phyloP scores from a whole-genome alignment of 2,888 invertebrate genomes.

The Flexamia atlantica region DNA sequence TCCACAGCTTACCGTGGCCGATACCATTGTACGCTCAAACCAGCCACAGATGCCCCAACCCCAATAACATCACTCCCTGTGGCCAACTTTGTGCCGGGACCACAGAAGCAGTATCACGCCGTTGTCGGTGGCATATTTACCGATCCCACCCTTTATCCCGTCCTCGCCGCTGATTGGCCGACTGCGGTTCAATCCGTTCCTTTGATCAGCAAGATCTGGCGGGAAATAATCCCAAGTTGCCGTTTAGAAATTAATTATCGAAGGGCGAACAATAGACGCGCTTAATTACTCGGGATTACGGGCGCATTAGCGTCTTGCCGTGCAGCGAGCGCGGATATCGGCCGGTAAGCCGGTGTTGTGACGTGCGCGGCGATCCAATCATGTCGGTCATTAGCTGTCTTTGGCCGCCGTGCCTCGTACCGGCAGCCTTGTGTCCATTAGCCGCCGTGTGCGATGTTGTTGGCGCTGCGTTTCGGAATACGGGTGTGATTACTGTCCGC shows the following conservation, averaged over 20 bases:
- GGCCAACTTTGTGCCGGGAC: neutral
- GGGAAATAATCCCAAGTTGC: constrained; percentile 61
- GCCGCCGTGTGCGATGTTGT: too few species aligned
- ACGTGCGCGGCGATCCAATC: constrained; percentile 6
- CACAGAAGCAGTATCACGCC: neutral
- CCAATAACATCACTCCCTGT: neutral
- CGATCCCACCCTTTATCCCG: neutral
- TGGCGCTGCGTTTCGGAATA: too few species aligned
- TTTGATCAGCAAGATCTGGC: constrained; percentile 53
- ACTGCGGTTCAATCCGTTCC: constrained; percentile 35
- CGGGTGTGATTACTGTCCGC: too few species aligned
- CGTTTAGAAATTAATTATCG: constrained; percentile 62
- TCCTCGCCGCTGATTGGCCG: constrained; percentile 44
- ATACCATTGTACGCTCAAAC: too few species aligned
- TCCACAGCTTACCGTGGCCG: too few species aligned
- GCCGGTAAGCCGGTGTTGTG: constrained; percentile 20
- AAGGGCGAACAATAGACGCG: constrained; percentile 42
- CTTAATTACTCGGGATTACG: constrained; percentile 59
- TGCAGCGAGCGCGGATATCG: neutral
- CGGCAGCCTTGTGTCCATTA: constrained; percentile 19
- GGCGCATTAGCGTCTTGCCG: constrained; percentile 54
- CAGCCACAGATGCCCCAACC: neutral
- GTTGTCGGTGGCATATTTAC: constrained; percentile 9
- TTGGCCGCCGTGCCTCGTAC: constrained; percentile 6
- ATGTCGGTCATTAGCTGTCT: constrained; percentile 53